Percentiles rank a stretch among this genome's conserved stretches.
Conservation (phyloP, 2,113 vertebrate genomes). For the Ranitomeya variabilis region DNA sequence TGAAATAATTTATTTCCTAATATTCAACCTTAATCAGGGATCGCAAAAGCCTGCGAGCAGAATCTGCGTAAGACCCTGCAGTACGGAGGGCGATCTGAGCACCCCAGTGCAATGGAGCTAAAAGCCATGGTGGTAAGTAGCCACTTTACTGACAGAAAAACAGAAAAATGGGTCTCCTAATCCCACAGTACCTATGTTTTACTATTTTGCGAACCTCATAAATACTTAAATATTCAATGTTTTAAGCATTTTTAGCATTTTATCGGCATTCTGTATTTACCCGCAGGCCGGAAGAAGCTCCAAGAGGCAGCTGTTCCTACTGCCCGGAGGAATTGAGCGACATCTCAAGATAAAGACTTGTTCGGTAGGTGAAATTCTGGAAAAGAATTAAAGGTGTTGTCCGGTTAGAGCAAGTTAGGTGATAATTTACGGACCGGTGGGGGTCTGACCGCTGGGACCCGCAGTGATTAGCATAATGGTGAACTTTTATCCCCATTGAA, state of each 20-base stretch:
- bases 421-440: too few species aligned
- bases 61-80: slow-evolving; percentile 88
- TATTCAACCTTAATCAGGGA: slow-evolving; percentile 70
- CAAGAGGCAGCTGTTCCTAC: slow-evolving; percentile 92
- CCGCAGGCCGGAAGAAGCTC: slow-evolving; percentile 90
- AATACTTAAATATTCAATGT: background rate
- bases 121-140: slow-evolving; percentile 91
- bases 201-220: background rate
- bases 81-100: slow-evolving; percentile 84
- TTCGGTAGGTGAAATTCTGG: slow-evolving; percentile 77
- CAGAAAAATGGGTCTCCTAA: too few species aligned
- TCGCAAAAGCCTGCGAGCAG: slow-evolving; percentile 92
- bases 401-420: too few species aligned
- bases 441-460: too few species aligned
- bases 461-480: too few species aligned
- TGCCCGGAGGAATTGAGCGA: slow-evolving; percentile 89
- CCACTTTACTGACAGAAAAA: background rate
- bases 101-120: slow-evolving; percentile 89
- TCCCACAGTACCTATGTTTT: background rate
- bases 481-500: too few species aligned
- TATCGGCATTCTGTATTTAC: background rate
- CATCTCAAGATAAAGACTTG: slow-evolving; percentile 97
- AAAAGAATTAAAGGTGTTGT: too few species aligned
- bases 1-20: background rate
- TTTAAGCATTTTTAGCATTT: background rate